Percentiles rank a stretch among this genome's conserved stretches.
These are phyloP conservation scores for Phalloptychus januarius DNA, from an alignment of 2,797 vertebrate species.

Conservation along the genomic window DNA sequence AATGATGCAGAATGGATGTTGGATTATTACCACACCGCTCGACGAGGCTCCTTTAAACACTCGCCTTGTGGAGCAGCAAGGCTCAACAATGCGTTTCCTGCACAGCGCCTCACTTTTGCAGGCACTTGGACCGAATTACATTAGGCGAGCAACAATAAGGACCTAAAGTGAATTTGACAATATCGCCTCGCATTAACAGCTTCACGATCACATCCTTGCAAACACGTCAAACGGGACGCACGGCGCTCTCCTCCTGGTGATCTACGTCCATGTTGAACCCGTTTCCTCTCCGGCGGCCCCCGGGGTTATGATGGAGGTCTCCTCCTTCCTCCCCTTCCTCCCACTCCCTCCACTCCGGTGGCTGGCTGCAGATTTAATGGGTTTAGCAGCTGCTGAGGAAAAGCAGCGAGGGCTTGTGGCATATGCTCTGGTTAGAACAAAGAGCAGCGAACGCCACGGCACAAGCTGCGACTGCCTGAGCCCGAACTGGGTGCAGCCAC, in stretches of 20 bases:
- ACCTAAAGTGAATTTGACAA: conserved; percentile 19
- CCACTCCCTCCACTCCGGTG: conserved; percentile 70
- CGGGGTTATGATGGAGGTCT: conserved; percentile 61
- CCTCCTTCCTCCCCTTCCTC: too few relatives aligned
- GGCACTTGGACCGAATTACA: conserved; percentile 14
- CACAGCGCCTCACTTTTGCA: conserved; percentile 1
- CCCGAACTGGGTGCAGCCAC: conserved; percentile 42
- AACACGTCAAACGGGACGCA: conserved; percentile 21
- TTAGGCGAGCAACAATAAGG: conserved; percentile 3
- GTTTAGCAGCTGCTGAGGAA: conserved; percentile 80
- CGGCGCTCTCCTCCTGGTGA: conserved; percentile 48
- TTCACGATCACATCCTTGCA: conserved; percentile 7
- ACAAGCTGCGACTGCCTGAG: conserved; percentile 40
- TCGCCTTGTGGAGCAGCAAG: conserved; percentile 14
- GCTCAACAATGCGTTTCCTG: conserved; percentile 23
- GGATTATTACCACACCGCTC: conserved; percentile 58
- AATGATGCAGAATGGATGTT: conserved; percentile 68
- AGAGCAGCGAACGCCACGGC: conserved; percentile 62
- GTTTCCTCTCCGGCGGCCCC: conserved; percentile 62
- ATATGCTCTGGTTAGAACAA: conserved; percentile 78
- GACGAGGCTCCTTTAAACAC: conserved; percentile 46
- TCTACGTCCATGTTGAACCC: conserved; percentile 58
- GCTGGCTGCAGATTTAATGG: conserved; percentile 81
- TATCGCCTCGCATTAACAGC: conserved; percentile 2
- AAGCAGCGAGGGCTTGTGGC: conserved; percentile 76